Evolutionary conservation across 2,888 invertebrate genomes (phyloP), one percentile per base, ranked within the genome.

Genomic region (Abscondita cerata): DNA sequence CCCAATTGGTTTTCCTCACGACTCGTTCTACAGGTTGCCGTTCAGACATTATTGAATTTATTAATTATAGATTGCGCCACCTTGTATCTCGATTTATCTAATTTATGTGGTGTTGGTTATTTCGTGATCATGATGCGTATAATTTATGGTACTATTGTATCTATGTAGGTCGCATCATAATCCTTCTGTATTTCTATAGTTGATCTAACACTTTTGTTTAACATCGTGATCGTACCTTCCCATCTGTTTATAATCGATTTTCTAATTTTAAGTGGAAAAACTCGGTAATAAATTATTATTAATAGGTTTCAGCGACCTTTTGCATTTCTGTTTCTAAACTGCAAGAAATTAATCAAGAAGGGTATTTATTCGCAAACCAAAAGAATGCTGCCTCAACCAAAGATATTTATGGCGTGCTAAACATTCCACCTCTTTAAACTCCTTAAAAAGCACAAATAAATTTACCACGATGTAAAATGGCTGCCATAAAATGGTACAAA

Each of bases 11-110:
- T 56, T 61, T 56, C 38, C 56, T 52, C 57, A 62, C 62, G 62
- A 62, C 57, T 62, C 50, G 50, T 54, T 60, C 54, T 40, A 58
- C 62, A 62, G 62, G 64, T 62, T 63, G 61, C 40, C 54, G 57
- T 68, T 61, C 60, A 54, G 55, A 64, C 64, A 62, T 65, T 65
- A 68, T 66, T 67, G 65, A 67, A 65, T 68, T 68, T 68, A 68
- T 68, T 68, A 68, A 68, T 68, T 68, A 68, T 66, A 68, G 64
- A 60, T 59, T 62, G 62, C 61, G 52, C 44, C 55, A 59, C 58
- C 60, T 58, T 68, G 66, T 62, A 59, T 57, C 53, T 57, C 61
- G 64, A 63, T 60, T 65, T 65, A 46, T 59, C 59, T 65, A 68
- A 69, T 68, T 68, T 66, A 69, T 67, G 62, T 59, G 62, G 66